These are phyloP conservation scores for Meiosimyza platycephala DNA, from an alignment of 2,888 invertebrate species.

Conservation along the genomic window DNA sequence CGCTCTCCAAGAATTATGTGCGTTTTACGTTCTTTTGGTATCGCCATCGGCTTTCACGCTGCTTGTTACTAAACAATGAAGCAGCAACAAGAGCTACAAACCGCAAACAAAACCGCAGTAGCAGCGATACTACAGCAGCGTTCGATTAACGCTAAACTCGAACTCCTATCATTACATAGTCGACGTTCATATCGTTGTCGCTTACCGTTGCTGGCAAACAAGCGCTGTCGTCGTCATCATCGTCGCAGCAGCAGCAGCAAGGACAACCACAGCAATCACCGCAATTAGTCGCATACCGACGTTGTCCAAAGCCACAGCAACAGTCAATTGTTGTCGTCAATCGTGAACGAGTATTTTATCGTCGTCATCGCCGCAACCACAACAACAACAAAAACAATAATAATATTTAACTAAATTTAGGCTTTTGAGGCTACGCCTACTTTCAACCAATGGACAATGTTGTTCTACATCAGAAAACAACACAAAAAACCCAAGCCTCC, in stretches of 20 bases:
- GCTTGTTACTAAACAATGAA: slow-evolving; percentile 45
- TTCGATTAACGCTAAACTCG: neutral
- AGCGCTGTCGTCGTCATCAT: no score
- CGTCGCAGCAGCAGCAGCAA: no score
- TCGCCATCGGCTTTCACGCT: neutral
- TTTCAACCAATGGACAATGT: slow-evolving; percentile 31
- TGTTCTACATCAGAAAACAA: slow-evolving; percentile 21
- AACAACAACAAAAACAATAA: slow-evolving; percentile 21
- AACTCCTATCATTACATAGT: neutral
- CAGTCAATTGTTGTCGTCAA: no score
- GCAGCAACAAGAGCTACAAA: slow-evolving; percentile 24
- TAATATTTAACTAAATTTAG: slow-evolving; percentile 1
- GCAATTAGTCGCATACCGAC: slow-evolving; percentile 30
- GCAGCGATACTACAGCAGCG: slow-evolving; percentile 4
- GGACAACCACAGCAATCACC: no score
- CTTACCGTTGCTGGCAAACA: no score
- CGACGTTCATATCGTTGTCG: no score
- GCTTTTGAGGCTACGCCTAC: slow-evolving; percentile 3
- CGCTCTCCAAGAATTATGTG: neutral
- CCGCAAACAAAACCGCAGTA: slow-evolving; percentile 38
- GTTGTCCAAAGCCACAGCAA: slow-evolving; percentile 2
- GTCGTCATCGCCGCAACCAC: slow-evolving; percentile 10
- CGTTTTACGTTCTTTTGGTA: slow-evolving; percentile 4
- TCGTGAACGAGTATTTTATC: neutral
- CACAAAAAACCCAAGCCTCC: slow-evolving; percentile 27